These are phyloP conservation scores for Drosophila funebris DNA, from an alignment of 1,140 invertebrate species.

Conservation along the genomic window DNA sequence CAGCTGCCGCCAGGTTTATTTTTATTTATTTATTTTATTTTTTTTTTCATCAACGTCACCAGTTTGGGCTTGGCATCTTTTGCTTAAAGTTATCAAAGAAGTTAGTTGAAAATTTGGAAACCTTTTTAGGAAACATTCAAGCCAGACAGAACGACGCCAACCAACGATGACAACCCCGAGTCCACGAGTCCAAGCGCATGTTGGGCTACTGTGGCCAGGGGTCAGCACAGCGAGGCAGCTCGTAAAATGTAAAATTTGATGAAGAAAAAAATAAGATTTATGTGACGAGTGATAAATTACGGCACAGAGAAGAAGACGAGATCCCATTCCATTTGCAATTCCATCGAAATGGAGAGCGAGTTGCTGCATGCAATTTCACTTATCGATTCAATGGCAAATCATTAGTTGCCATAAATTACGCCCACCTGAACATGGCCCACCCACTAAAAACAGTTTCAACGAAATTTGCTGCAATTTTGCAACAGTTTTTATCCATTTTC, in stretches of 20 bases:
- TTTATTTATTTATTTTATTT: neutral
- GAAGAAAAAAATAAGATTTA: slow-evolving; percentile 29
- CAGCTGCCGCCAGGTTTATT: slow-evolving; percentile 37
- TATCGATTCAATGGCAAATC: slow-evolving; percentile 58
- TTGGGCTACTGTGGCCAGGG: slow-evolving; percentile 13
- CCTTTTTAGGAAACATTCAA: slow-evolving; percentile 45
- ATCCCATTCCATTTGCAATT: neutral
- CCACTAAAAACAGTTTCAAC: slow-evolving; percentile 38
- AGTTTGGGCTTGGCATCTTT: neutral
- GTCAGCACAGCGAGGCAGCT: slow-evolving; percentile 14
- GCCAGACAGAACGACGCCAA: slow-evolving; percentile 68
- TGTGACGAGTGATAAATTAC: slow-evolving; percentile 27
- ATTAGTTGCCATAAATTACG: slow-evolving; percentile 67
- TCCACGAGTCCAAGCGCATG: no score
- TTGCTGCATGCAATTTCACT: slow-evolving; percentile 38
- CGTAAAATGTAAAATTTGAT: slow-evolving; percentile 33
- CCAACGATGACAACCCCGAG: slow-evolving; percentile 18
- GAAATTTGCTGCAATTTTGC: slow-evolving; percentile 51
- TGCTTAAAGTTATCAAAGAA: slow-evolving; percentile 5
- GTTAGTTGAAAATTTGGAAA: slow-evolving; percentile 26
- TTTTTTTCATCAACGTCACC: slow-evolving; percentile 22
- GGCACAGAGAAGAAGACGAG: neutral
- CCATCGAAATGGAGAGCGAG: slow-evolving; percentile 2
- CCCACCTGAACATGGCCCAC: slow-evolving; percentile 36
- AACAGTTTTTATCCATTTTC: slow-evolving; percentile 29